phyloP scores from a whole-genome alignment of 2,113 vertebrate genomes.

The Rhynchopsitta pachyrhyncha region DNA sequence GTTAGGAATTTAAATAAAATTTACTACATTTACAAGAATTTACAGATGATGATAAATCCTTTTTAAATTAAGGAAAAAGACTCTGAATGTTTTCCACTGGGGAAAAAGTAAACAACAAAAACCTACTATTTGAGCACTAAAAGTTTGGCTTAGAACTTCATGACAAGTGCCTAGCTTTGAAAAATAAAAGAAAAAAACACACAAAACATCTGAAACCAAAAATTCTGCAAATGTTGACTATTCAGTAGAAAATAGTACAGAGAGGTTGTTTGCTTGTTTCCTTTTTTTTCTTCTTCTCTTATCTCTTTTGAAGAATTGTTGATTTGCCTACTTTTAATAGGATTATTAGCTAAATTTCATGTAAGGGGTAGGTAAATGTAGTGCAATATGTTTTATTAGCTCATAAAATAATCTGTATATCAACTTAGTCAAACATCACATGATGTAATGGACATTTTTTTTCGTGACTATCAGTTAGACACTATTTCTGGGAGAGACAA shows the following conservation, averaged over 20 bases:
- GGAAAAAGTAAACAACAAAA: background rate
- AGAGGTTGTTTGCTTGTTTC: rapidly evolving
- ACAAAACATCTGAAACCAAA: rapidly evolving
- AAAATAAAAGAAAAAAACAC: background rate
- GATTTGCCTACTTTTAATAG: background rate
- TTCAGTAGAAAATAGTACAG: background rate
- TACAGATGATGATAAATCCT: rapidly evolving
- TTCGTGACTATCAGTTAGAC: background rate
- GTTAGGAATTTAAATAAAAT: background rate
- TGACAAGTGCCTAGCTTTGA: background rate
- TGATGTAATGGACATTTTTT: background rate
- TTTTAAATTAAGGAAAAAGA: background rate
- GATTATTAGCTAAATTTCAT: background rate
- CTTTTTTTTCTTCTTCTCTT: background rate
- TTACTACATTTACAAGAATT: background rate
- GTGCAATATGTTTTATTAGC: background rate
- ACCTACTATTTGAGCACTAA: background rate
- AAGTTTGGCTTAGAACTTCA: background rate
- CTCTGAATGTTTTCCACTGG: background rate
- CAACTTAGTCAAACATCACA: background rate
- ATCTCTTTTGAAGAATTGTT: background rate
- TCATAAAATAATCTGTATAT: background rate
- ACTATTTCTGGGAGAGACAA: background rate
- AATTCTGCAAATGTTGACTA: rapidly evolving
- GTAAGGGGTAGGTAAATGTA: background rate